Conservation (phyloP, 1,140 invertebrate genomes). For the Radopholus similis region DNA sequence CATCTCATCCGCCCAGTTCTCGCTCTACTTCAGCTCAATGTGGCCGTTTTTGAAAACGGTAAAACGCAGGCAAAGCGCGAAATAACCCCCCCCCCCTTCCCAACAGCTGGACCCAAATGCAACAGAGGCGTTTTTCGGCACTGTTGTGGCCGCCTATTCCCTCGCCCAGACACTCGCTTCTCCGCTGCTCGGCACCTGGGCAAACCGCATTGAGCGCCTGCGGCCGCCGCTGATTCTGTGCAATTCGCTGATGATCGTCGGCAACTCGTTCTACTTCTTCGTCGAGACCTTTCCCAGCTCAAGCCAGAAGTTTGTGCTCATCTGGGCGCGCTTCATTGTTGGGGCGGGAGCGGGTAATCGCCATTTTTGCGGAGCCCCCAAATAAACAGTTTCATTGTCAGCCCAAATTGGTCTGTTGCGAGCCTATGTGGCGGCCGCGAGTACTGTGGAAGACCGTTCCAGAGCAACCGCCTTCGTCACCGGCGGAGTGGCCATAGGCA, state of each 20-base stretch:
- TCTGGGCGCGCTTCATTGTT: neutral
- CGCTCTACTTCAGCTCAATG: neutral
- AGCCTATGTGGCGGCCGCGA: constrained; percentile 28
- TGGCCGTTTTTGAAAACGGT: constrained; percentile 3
- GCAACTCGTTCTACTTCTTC: constrained; percentile 13
- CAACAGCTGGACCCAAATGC: constrained; percentile 15
- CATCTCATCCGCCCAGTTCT: neutral
- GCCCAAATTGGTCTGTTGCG: constrained; percentile 25
- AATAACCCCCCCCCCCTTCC: neutral
- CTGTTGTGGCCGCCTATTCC: constrained; percentile 21
- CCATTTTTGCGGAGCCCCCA: too few species aligned
- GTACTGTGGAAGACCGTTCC: constrained; percentile 24
- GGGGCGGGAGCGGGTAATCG: constrained; percentile 36
- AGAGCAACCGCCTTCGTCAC: constrained; percentile 33
- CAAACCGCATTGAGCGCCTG: constrained; percentile 9
- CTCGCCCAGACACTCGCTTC: constrained; percentile 17
- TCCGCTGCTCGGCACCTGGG: constrained; percentile 19
- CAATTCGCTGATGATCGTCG: constrained; percentile 18
- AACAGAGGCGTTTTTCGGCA: constrained; percentile 20
- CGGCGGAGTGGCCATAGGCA: constrained; percentile 32
- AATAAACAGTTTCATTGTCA: neutral
- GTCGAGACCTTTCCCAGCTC: constrained; percentile 4
- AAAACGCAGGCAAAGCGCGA: too few species aligned
- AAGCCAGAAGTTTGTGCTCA: neutral
- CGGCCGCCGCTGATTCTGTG: constrained; percentile 15